Base-by-base conservation (phyloP, 2,888 invertebrate species). In the Parnassius smintheus region DNA sequence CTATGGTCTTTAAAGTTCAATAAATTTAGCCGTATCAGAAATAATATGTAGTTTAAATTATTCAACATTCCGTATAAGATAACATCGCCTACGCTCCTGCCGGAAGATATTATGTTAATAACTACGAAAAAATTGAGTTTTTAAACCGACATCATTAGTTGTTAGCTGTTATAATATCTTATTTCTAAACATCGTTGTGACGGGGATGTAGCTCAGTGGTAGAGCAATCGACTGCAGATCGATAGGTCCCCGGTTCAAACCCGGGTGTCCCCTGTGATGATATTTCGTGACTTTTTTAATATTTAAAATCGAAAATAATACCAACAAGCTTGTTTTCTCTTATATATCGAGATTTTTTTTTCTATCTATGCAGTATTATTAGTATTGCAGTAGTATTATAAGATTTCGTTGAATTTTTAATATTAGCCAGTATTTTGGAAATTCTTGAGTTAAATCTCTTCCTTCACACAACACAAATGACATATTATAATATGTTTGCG, bases 151-250 rank as follows among this genome's bases (percentile, higher is more conserved):
- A 22, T 60, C 48, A 41, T 42, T 49, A 22, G 2, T 25, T 11
- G 13, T 13, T 49, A 12, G 13, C 13, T 49, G 18, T 49, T 49
- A 49, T 18, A 18, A 18, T 13, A 13, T 18, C 49, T 41, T 55
- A 22, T 54, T 60, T 60, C 48, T n/a, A 9, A 2, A 1, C 1
- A 3, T 9, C 2, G 7, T 9, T 2, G 9, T 10, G 11, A 51
- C 10, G 68, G 68, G 68, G 68, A 68, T 68, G 68, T 69, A 69
- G 68, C 67, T 71, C 67, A 71, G 70, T 70, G 90, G 88, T 72
- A 90, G 90, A 90, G 90, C 90, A 90, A 86, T 90, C 88, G 89
- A 89, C 90, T 91, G 90, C 89, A 90, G 89, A 89, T 90, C 90
- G 89, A 88, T 88, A 88, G 90, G 90, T 73, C 89, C 86, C 88